phyloP scores from a whole-genome alignment of 2,888 invertebrate genomes.

The Amphipoea oculea region DNA sequence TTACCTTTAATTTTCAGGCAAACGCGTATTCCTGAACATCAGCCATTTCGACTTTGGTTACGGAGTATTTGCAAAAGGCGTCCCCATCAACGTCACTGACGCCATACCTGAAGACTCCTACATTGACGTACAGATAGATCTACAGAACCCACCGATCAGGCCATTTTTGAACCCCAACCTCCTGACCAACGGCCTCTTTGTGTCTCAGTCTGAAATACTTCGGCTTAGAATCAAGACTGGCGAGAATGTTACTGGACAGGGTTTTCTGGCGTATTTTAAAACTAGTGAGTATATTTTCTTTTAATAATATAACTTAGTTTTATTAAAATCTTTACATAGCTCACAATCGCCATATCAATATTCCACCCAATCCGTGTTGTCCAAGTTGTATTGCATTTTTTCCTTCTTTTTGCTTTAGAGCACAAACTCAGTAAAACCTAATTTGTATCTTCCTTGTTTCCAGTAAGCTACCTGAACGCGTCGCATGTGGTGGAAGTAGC shows the following conservation, averaged over 20 bases:
- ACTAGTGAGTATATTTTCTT: slow-evolving; percentile 86
- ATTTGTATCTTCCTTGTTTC: slow-evolving; percentile 32
- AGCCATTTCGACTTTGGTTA: slow-evolving; percentile 90
- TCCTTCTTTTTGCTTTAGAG: background rate
- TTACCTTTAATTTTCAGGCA: slow-evolving; percentile 79
- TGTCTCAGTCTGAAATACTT: slow-evolving; percentile 92
- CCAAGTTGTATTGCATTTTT: background rate
- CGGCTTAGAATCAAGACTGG: slow-evolving; percentile 92
- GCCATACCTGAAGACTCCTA: slow-evolving; percentile 83
- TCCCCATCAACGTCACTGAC: slow-evolving; percentile 79
- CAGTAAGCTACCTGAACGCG: slow-evolving; percentile 83
- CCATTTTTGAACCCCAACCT: slow-evolving; percentile 90
- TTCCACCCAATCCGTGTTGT: background rate
- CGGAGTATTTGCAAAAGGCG: slow-evolving; percentile 82
- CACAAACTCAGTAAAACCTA: background rate
- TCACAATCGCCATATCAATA: too few species aligned
- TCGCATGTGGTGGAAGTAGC: slow-evolving; percentile 79
- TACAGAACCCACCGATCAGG: slow-evolving; percentile 88
- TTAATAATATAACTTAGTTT: background rate
- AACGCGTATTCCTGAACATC: slow-evolving; percentile 93
- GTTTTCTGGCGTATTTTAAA: slow-evolving; percentile 92
- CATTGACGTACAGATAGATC: slow-evolving; percentile 90
- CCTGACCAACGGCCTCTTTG: slow-evolving; percentile 92
- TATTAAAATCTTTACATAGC: background rate
- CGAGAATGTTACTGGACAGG: slow-evolving; percentile 91